A percentile compares a stretch with the other conserved stretches of the same genome.
Conservation (phyloP, 1,140 invertebrate species). For the Nasonia giraulti region DNA sequence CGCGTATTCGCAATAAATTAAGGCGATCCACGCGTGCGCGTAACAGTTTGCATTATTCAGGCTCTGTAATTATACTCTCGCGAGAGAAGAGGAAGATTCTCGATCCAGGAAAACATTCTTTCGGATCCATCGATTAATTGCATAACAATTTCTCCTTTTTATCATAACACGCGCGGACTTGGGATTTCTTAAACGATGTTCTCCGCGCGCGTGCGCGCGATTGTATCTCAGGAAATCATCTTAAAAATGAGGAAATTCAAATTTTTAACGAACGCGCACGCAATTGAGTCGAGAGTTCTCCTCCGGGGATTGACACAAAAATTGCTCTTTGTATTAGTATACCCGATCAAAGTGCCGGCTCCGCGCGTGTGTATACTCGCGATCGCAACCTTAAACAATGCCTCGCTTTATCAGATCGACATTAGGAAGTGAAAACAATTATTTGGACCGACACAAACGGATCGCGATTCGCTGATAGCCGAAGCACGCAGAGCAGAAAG, state of each 20-base stretch:
- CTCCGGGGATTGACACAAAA: not conserved
- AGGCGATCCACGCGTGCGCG: not conserved
- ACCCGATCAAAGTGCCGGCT: not conserved
- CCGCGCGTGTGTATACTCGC: not conserved
- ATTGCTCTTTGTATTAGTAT: constrained; percentile 8
- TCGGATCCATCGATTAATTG: not conserved
- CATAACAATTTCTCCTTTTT: not conserved
- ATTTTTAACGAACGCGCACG: not conserved
- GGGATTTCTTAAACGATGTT: not conserved
- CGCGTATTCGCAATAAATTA: too few species aligned
- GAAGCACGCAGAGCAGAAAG: not conserved
- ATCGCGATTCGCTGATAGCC: not conserved
- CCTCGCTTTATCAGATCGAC: constrained; percentile 26
- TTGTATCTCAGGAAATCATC: not conserved
- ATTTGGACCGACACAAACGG: not conserved
- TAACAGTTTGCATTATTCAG: not conserved
- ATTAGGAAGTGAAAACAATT: constrained; percentile 41
- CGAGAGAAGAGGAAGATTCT: not conserved
- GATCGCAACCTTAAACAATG: constrained; percentile 26
- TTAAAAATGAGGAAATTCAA: not conserved
- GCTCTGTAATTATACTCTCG: not conserved
- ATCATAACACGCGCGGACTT: not conserved
- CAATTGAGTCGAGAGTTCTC: not conserved
- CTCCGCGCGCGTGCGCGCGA: too few species aligned
- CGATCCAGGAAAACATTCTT: not conserved